Conservation (phyloP, 2,797 vertebrate genomes). For the Acrossocheilus fasciatus region DNA sequence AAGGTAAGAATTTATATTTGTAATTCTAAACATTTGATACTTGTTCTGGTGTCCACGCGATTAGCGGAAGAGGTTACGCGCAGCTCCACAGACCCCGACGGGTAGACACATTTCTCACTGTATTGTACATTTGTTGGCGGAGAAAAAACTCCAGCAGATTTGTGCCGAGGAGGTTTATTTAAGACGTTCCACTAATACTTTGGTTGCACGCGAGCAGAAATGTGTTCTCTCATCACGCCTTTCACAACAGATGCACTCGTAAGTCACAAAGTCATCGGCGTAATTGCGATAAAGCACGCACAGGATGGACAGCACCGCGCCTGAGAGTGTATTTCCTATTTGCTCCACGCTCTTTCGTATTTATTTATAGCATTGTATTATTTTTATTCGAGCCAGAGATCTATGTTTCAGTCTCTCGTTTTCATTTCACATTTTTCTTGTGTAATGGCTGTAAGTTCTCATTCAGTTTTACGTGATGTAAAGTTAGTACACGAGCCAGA, state of each 20-base stretch:
- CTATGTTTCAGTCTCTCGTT: background rate
- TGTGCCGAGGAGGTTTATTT: slow-evolving; percentile 12
- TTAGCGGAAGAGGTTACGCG: slow-evolving; percentile 25
- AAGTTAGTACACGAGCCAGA: background rate
- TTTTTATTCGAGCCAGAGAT: background rate
- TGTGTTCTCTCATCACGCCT: slow-evolving; percentile 4
- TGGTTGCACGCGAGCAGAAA: slow-evolving; percentile 12
- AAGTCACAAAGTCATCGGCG: slow-evolving; percentile 40
- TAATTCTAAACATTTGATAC: background rate
- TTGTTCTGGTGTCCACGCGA: slow-evolving; percentile 37
- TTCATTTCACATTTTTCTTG: background rate
- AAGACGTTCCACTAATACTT: slow-evolving; percentile 14
- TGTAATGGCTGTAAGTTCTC: background rate
- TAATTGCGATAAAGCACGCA: slow-evolving; percentile 28
- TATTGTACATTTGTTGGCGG: slow-evolving; percentile 25
- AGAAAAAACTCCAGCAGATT: slow-evolving; percentile 5
- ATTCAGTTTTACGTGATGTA: background rate
- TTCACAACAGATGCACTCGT: slow-evolving; percentile 30
- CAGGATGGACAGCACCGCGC: background rate
- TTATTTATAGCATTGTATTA: background rate
- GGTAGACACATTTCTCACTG: slow-evolving; percentile 7
- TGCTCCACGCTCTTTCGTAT: background rate
- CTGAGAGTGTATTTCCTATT: background rate
- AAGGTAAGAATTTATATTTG: slow-evolving; percentile 72
- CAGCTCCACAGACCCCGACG: slow-evolving; percentile 7